These are phyloP conservation scores for Coenobita brevimanus DNA, from an alignment of 1,140 invertebrate genomes.

Conservation along the genomic window DNA sequence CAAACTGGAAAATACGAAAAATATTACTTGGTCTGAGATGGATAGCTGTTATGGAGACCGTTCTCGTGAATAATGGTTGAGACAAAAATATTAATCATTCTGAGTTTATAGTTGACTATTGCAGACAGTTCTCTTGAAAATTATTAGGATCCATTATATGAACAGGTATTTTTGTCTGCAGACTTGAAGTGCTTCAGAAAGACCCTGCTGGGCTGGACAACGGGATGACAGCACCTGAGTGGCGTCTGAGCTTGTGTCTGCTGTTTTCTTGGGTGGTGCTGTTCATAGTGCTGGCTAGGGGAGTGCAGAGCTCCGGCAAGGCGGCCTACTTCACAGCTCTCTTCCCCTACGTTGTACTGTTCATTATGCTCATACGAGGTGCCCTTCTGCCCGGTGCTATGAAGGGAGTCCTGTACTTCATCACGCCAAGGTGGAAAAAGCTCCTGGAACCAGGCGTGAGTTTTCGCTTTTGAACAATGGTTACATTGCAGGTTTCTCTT, in stretches of 20 bases:
- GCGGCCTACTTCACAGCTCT: slow-evolving; percentile 85
- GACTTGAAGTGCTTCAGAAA: slow-evolving; percentile 51
- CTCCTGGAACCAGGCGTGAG: slow-evolving; percentile 79
- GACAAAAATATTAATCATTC: no score
- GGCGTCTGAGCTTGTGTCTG: slow-evolving; percentile 81
- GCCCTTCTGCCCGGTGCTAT: slow-evolving; percentile 83
- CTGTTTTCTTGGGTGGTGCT: slow-evolving; percentile 85
- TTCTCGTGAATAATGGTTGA: no score
- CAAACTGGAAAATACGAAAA: no score
- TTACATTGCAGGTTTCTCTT: no score
- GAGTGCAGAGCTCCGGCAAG: slow-evolving; percentile 90
- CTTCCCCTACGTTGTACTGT: slow-evolving; percentile 88
- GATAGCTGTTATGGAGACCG: no score
- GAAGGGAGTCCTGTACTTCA: slow-evolving; percentile 84
- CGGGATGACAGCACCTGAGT: slow-evolving; percentile 76
- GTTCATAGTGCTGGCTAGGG: slow-evolving; percentile 84
- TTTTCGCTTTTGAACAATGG: no score
- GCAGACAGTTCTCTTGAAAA: neutral
- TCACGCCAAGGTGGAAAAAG: slow-evolving; percentile 81
- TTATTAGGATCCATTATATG: neutral
- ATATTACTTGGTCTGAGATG: no score
- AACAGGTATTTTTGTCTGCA: slow-evolving; percentile 1
- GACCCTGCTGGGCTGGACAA: slow-evolving; percentile 58
- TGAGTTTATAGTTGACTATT: neutral
- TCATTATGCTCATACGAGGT: slow-evolving; percentile 83